Evolutionary conservation across 2,113 vertebrate genomes (phyloP), one percentile per base, ranked within the genome.

Genomic region (Riparia riparia): DNA sequence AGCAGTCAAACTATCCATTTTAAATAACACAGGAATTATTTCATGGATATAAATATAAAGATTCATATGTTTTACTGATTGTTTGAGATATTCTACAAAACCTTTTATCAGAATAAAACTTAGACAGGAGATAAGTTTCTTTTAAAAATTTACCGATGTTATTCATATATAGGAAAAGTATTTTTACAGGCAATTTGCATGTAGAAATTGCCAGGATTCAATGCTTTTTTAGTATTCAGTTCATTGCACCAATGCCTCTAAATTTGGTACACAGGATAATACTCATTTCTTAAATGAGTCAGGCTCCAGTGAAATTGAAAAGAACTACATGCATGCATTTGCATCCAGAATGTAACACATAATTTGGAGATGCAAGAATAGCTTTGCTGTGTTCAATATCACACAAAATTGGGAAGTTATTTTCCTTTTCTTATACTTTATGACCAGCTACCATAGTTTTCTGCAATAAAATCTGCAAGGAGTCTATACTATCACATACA

Each of bases 251-350:
- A 83, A 61, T 74, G 79, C 64, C 76, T 95, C 82, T 96, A 93
- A 92, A 90, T 93, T 84, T 91, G 76, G 77, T 86, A 83, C 65
- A 71, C 37, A 89, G 34, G 51, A 78, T 90, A 94, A 95, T 88
- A 77, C 29, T 96, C 5, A 83, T 93, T 91, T 92, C 82, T 89
- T 83, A 95, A 95, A 94, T 94, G 83, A 95, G 86, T 92, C 93
- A 89, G 31, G 69, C 86, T 87, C 61, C 47, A 95, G 66, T 89
- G 83, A 81, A 92, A 91, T 56, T 83, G 60, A 89, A 92, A 89
- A 89, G 65, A 86, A 41, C 44, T 92, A 63, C 86, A 86, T 53
- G 76, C 72, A 68, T 89, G 53, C 83, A 89, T 96, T 92, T 92
- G 80, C 89, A 91, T 95, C 15, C 31, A 79, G 56, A 91, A 94